Evolutionary conservation across 2,888 invertebrate species (phyloP).

Genomic region (Baronia brevicornis): DNA sequence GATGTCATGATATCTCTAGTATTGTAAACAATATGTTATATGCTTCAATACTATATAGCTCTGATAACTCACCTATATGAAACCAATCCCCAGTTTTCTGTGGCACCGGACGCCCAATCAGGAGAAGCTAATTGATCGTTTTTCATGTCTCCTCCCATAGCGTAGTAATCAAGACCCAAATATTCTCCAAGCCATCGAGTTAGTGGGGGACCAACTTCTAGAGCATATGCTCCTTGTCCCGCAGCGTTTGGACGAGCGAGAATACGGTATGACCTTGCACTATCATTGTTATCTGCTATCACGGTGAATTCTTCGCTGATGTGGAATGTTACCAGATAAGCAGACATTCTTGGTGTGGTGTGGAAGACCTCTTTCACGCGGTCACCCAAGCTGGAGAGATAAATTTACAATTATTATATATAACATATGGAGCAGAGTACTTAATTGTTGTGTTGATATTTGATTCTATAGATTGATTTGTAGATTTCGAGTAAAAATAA

Average conservation of each 20-base stretch:
- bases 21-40: too few relatives aligned
- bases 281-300: slow-evolving; percentile 48
- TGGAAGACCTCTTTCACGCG: slow-evolving; percentile 61
- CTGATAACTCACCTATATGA: slow-evolving; percentile 47
- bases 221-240: slow-evolving; percentile 59
- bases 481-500: too few relatives aligned
- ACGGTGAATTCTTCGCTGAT: slow-evolving; percentile 57
- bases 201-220: slow-evolving; percentile 54
- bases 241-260: slow-evolving; percentile 52
- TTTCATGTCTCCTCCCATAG: slow-evolving; percentile 50
- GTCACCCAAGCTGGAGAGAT: slow-evolving; percentile 41
- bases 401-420: too few relatives aligned
- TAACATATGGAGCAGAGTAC: too few relatives aligned
- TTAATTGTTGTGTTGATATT: too few relatives aligned
- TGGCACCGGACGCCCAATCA: slow-evolving; percentile 68
- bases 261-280: slow-evolving; percentile 45
- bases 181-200: slow-evolving; percentile 57
- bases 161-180: slow-evolving; percentile 52
- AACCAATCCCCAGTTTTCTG: slow-evolving; percentile 68
- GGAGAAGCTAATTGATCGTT: slow-evolving; percentile 66
- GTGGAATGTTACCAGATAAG: slow-evolving; percentile 87
- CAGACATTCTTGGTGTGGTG: slow-evolving; percentile 84
- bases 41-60: too few relatives aligned
- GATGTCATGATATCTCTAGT: too few relatives aligned
- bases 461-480: too few relatives aligned